Percentiles rank a stretch among this genome's conserved stretches.
Conservation (phyloP, 30 jellyfish, hydroid and myxozoan genomes). For the Clytia hemisphaerica region DNA sequence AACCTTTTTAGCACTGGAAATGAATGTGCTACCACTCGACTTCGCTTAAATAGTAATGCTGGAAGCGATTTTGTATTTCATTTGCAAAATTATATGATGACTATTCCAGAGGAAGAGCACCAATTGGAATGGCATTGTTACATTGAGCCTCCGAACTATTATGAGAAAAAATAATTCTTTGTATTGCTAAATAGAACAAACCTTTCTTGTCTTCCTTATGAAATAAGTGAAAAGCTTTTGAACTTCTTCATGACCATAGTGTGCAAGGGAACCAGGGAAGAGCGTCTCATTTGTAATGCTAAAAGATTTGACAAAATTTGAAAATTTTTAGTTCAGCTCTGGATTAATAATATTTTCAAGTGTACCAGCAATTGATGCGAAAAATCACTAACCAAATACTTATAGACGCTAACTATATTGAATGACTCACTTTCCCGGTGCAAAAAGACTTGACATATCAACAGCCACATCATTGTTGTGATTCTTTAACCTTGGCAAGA, state of each 20-base stretch:
- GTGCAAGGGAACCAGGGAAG: conserved; percentile 84
- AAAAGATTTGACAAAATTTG: background rate
- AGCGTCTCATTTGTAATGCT: conserved; percentile 55
- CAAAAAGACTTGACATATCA: conserved; percentile 54
- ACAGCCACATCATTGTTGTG: conserved; percentile 85
- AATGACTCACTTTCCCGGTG: conserved; percentile 86
- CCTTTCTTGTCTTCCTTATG: conserved; percentile 50
- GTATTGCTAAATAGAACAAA: background rate
- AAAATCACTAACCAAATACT: no score
- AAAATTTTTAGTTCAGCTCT: background rate
- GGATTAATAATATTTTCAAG: no score
- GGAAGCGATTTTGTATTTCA: no score
- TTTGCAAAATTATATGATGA: no score
- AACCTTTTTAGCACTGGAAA: no score
- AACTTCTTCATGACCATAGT: conserved; percentile 40
- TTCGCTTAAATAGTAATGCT: no score
- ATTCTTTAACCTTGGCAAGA: conserved; percentile 51
- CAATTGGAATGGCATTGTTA: no score
- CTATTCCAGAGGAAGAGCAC: no score
- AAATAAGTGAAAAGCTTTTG: conserved; percentile 33
- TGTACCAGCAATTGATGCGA: no score
- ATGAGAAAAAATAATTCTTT: background rate
- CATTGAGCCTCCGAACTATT: background rate
- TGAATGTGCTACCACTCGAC: no score
- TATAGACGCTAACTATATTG: no score